Conservation (phyloP, 2,113 vertebrate species). For the Alligator mississippiensis region DNA sequence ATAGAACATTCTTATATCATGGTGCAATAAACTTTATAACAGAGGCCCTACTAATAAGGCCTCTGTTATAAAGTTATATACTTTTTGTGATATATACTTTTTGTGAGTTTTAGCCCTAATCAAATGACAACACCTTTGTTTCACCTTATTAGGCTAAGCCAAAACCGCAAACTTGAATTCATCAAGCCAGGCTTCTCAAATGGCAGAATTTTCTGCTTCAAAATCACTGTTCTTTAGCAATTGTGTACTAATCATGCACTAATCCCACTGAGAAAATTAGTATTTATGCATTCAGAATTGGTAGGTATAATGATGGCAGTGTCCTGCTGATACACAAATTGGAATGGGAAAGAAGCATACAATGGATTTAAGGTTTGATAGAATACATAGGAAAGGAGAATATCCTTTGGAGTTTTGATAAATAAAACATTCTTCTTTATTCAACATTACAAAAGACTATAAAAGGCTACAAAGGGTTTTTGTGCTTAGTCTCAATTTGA, state of each 20-base stretch:
- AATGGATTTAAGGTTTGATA: slow-evolving; percentile 8
- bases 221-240: slow-evolving; percentile 57
- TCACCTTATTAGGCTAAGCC: slow-evolving; percentile 40
- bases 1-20: slow-evolving; percentile 74
- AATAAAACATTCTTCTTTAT: not conserved
- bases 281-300: slow-evolving; percentile 54
- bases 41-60: slow-evolving; percentile 45
- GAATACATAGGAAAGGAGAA: not conserved
- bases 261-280: slow-evolving; percentile 26
- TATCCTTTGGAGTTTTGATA: slow-evolving; percentile 4
- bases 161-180: slow-evolving; percentile 72
- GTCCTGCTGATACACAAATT: slow-evolving; percentile 8
- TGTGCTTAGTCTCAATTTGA: too few species aligned
- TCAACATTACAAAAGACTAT: too few species aligned
- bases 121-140: slow-evolving; percentile 67
- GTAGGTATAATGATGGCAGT: not conserved
- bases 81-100: slow-evolving; percentile 74
- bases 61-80: slow-evolving; percentile 74
- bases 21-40: slow-evolving; percentile 75
- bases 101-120: slow-evolving; percentile 70
- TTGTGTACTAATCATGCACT: slow-evolving; percentile 56
- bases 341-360: not conserved
- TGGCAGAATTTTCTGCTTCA: slow-evolving; percentile 66
- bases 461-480: too few species aligned
- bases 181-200: slow-evolving; percentile 59